These are phyloP conservation scores for Prionailurus viverrinus DNA, from an alignment of 2,113 vertebrate genomes.

Conservation along the genomic window DNA sequence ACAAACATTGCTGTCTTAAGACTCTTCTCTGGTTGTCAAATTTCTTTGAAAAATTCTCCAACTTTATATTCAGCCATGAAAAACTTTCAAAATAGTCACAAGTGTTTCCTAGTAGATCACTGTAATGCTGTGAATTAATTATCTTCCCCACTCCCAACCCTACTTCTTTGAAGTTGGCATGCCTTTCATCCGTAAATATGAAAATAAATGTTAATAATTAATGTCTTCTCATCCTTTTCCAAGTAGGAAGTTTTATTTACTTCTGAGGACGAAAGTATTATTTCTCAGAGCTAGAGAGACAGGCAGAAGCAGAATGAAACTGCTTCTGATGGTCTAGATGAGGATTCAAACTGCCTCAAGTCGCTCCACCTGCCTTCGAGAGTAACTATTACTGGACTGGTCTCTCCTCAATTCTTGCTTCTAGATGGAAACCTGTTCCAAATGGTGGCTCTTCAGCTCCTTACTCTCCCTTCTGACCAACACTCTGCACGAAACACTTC, in stretches of 20 bases:
- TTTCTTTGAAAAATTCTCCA: slow-evolving; percentile 45
- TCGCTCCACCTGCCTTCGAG: not conserved
- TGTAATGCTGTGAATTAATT: slow-evolving; percentile 63
- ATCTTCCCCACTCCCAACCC: slow-evolving; percentile 21
- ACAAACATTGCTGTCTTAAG: slow-evolving; percentile 3
- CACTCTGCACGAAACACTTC: not conserved
- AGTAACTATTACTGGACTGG: not conserved
- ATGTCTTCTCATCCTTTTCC: slow-evolving; percentile 45
- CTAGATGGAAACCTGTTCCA: not conserved
- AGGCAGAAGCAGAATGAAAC: slow-evolving; percentile 37
- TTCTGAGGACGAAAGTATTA: slow-evolving; percentile 61
- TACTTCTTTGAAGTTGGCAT: slow-evolving; percentile 76
- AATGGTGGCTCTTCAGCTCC: not conserved
- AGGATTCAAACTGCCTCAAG: not conserved
- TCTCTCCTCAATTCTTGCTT: not conserved
- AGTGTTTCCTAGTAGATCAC: slow-evolving; percentile 63
- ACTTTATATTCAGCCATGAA: slow-evolving; percentile 50
- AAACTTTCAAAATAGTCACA: slow-evolving; percentile 52
- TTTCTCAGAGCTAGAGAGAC: slow-evolving; percentile 57
- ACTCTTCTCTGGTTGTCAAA: slow-evolving; percentile 45
- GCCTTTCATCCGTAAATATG: slow-evolving; percentile 75
- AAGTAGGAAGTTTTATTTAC: slow-evolving; percentile 61
- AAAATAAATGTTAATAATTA: slow-evolving; percentile 77
- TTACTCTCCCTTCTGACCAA: not conserved
- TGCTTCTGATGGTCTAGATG: not conserved